Base-by-base conservation (phyloP, 2,113 vertebrate species). In the Australoheros scitulus region DNA sequence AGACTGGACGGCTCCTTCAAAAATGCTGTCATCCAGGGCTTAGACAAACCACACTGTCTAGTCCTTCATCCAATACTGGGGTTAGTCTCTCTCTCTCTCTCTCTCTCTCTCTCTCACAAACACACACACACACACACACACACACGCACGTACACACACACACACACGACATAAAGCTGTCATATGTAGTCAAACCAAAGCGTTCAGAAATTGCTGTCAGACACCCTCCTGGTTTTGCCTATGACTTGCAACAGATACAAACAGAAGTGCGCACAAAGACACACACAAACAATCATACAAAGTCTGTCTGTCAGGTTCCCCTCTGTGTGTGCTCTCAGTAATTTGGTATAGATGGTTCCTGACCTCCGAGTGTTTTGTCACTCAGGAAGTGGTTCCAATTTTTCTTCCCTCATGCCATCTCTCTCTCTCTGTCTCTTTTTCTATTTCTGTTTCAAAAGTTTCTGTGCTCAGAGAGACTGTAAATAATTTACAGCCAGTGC, bases 1-100 rank as follows among this genome's bases (percentile, higher is more conserved):
- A 94, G 98, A 76, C 96, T 99, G 85, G 98, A 99, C 0, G 98
- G 98, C 77, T 99, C 98, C 86, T 99, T 99, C 93, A 99, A 99
- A 94, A 99, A 99, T 0, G 98, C 98, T 0, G 98, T 99, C 79
- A 97, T 99, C 83, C 98, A 99, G 92, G 97, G 97, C 70, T 92
- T 99, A 89, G 98, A 99, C 88, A 98, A 98, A 83, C 98, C 98
- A 1, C 97, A 98, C 36, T 97, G 98, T 92, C 94, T 99, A 38
- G 98, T 98, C 11, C 96, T 99, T 75, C 97, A 99, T 93, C 98
- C 98, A 0, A 94, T 97, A 1, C 95, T 93, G 1, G 98, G 98
- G 98, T 99, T 17, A 70, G 6, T 34, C 34, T 34, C 34, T 34
- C 6, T 34, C 32, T 32, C 32, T 32, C 32, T 32, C 32, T 32